Evolutionary conservation across 2,888 invertebrate genomes (phyloP).

Genomic region (Lepidochrysops patricia): DNA sequence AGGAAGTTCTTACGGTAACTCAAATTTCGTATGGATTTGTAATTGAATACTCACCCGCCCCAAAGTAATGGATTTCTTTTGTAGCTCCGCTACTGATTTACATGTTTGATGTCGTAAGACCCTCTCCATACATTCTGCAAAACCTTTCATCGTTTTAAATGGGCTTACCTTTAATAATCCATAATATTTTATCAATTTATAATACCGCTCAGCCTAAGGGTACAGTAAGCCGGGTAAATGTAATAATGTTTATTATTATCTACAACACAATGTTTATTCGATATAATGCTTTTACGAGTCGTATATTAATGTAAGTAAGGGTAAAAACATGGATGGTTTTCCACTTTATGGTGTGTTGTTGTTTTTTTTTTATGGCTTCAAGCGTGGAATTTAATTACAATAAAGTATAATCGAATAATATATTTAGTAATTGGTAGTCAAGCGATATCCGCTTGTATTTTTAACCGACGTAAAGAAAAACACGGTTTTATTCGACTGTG

Average conservation of each 20-base stretch:
- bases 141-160: slow-evolving; percentile 6
- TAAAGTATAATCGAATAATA: too few relatives aligned
- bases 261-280: background rate
- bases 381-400: too few relatives aligned
- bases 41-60: background rate
- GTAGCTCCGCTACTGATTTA: background rate
- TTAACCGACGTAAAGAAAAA: too few relatives aligned
- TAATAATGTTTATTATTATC: background rate
- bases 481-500: too few relatives aligned
- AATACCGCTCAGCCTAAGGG: background rate
- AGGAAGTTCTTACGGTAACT: too few relatives aligned
- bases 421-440: too few relatives aligned
- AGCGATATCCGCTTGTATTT: too few relatives aligned
- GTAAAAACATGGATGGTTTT: background rate
- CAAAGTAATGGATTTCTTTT: slow-evolving; percentile 9
- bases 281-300: background rate
- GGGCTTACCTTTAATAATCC: slow-evolving; percentile 4
- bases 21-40: background rate
- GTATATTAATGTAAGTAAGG: background rate
- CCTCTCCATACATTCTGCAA: background rate
- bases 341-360: background rate
- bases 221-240: background rate
- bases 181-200: slow-evolving; percentile 6
- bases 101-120: slow-evolving; percentile 6
- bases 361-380: too few relatives aligned